These are phyloP conservation scores for Rhabdomys dilectus DNA, from an alignment of 2,113 vertebrate genomes.

Conservation along the genomic window DNA sequence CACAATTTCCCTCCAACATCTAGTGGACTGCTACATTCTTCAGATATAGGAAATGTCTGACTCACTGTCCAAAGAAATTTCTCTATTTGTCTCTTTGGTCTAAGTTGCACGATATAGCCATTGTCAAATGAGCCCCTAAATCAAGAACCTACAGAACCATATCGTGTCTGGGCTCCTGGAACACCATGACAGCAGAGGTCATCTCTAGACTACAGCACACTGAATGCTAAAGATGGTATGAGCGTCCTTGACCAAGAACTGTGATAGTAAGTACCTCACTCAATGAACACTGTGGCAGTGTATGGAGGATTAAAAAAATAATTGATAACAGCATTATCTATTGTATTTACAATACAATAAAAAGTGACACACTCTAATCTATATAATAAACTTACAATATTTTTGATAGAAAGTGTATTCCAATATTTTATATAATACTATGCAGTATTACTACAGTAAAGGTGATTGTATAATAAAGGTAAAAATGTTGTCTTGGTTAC, in stretches of 20 bases:
- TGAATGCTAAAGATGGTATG: neutral
- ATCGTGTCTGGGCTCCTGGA: neutral
- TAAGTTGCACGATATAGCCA: neutral
- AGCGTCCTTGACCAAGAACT: neutral
- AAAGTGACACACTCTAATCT: neutral
- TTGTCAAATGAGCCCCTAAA: neutral
- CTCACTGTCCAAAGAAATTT: neutral
- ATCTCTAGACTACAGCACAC: neutral
- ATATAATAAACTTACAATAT: neutral
- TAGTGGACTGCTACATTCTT: neutral
- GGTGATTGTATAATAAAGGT: neutral
- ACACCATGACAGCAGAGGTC: neutral
- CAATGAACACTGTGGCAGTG: neutral
- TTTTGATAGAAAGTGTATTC: neutral
- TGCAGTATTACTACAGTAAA: neutral
- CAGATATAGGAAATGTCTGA: slow-evolving; percentile 6
- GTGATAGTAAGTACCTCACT: neutral
- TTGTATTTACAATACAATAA: neutral
- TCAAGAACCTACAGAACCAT: neutral
- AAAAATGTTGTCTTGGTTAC: neutral
- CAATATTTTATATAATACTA: neutral
- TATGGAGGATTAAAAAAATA: neutral
- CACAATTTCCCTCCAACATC: neutral
- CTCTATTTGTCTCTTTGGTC: neutral
- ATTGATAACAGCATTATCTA: neutral